Percentiles rank a stretch among this genome's conserved stretches.
Evolutionary conservation across 2,797 vertebrate genomes (phyloP).

Genomic region (Oreochromis mossambicus): DNA sequence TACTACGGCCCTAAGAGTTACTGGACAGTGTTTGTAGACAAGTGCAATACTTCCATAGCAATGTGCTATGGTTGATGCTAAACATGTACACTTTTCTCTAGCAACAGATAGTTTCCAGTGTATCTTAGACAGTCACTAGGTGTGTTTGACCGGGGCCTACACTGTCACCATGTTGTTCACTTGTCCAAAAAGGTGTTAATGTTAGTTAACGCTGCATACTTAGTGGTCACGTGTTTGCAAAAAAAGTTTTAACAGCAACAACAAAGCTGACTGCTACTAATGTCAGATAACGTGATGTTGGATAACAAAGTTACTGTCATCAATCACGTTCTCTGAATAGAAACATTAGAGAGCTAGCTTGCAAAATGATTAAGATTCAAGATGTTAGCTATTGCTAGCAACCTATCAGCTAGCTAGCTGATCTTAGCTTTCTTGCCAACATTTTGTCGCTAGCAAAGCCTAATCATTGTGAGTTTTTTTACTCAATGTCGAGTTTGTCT

Average conservation of each 20-base stretch:
- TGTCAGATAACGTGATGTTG: not conserved
- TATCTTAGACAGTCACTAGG: not conserved
- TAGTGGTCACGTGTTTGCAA: rapidly evolving
- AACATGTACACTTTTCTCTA: not conserved
- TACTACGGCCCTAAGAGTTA: not conserved
- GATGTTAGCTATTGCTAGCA: not conserved
- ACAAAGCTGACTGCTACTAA: not conserved
- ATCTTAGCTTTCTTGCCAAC: not conserved
- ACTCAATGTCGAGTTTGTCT: not conserved
- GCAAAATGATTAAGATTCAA: not conserved
- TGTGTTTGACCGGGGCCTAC: not conserved
- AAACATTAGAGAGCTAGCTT: not conserved
- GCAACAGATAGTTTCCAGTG: not conserved
- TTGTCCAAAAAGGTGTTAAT: not conserved
- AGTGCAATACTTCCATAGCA: not conserved
- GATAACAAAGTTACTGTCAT: not conserved
- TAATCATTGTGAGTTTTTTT: not conserved
- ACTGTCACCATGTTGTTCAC: not conserved
- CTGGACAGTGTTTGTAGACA: not conserved
- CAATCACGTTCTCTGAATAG: not conserved
- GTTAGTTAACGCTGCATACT: not conserved
- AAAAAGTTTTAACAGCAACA: not conserved
- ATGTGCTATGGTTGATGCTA: not conserved
- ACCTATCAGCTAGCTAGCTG: not conserved
- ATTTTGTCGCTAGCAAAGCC: not conserved